Evolutionary conservation across 2,113 vertebrate species (phyloP).

Genomic region (Nothocercus julius): DNA sequence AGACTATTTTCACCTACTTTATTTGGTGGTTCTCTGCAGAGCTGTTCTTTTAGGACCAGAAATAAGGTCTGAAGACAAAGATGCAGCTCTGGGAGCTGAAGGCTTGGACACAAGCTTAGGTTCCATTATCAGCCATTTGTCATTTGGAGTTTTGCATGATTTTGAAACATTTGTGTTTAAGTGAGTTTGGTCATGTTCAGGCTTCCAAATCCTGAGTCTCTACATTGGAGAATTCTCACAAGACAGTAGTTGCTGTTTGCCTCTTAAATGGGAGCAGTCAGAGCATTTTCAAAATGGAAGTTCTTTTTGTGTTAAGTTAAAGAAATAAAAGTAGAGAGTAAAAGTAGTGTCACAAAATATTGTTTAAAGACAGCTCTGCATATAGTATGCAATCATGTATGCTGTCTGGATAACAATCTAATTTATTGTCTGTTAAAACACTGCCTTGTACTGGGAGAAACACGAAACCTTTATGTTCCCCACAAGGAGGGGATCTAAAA

Average conservation of each 20-base stretch:
- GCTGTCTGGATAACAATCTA: not conserved
- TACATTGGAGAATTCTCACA: not conserved
- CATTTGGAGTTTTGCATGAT: not conserved
- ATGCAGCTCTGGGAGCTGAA: not conserved
- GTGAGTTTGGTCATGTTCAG: not conserved
- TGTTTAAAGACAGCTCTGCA: not conserved
- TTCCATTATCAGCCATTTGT: not conserved
- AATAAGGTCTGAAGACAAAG: not conserved
- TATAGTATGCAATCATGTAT: fast-evolving
- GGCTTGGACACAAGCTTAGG: not conserved
- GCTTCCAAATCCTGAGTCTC: not conserved
- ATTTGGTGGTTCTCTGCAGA: not conserved
- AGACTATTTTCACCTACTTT: not conserved
- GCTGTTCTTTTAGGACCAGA: not conserved
- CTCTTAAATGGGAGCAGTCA: not conserved
- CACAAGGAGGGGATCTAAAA: fast-evolving
- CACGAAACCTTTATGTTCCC: not conserved
- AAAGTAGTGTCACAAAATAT: not conserved
- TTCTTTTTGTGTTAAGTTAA: not conserved
- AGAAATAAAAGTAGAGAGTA: not conserved
- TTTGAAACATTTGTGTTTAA: not conserved
- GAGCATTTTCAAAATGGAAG: not conserved
- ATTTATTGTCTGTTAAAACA: not conserved
- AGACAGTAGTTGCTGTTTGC: not conserved
- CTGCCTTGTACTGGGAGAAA: fast-evolving